phyloP scores from a whole-genome alignment of 1,140 invertebrate species.

The Microplitis demolitor region DNA sequence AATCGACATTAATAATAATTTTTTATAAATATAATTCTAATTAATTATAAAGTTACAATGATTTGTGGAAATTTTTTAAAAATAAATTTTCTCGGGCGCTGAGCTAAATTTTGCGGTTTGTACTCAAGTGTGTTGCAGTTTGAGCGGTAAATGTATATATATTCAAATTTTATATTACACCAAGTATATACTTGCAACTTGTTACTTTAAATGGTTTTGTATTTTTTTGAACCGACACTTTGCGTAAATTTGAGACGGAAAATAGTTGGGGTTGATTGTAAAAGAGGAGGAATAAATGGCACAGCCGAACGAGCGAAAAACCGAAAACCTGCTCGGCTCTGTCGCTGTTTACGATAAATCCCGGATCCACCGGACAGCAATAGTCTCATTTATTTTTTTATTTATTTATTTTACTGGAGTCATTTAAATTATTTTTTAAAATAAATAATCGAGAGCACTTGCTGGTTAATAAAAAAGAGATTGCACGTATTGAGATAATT shows the following conservation, averaged over 20 bases:
- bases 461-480: constrained; percentile 5
- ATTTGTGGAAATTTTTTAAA: too few relatives aligned
- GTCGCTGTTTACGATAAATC: constrained; percentile 18
- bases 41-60: not conserved
- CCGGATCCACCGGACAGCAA: constrained; percentile 26
- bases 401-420: constrained; percentile 4
- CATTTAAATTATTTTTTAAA: too few relatives aligned
- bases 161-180: constrained; percentile 53
- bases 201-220: too few relatives aligned
- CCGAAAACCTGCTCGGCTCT: constrained; percentile 32
- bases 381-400: constrained; percentile 11
- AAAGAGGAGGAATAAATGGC: constrained; percentile 21
- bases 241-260: not conserved
- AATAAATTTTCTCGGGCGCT: constrained; percentile 47
- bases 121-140: constrained; percentile 34
- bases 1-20: too few relatives aligned
- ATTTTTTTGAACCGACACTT: not conserved
- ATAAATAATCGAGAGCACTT: not conserved
- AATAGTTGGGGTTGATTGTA: constrained; percentile 19
- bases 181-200: too few relatives aligned
- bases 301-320: constrained; percentile 34
- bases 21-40: too few relatives aligned
- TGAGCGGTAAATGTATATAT: constrained; percentile 33
- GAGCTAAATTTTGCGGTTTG: constrained; percentile 44
- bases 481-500: constrained; percentile 24